Percentiles rank a stretch among this genome's conserved stretches.
Conservation (phyloP, 1,140 invertebrate species). For the Cotesia chilonis region DNA sequence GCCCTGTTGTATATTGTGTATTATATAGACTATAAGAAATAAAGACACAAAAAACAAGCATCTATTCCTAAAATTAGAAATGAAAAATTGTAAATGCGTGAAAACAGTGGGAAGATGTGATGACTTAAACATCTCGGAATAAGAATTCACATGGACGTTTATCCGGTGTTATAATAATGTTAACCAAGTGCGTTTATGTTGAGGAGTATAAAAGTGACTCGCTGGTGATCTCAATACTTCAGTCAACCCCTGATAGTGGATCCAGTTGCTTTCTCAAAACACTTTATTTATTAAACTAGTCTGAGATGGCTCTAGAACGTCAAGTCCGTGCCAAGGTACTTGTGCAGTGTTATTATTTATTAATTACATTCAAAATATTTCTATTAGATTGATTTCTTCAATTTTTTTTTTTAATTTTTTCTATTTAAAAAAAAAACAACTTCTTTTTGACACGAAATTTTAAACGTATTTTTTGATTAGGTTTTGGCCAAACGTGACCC, state of each 20-base stretch:
- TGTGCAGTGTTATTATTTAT: constrained; percentile 11
- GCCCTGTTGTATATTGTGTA: background rate
- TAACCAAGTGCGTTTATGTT: constrained; percentile 50
- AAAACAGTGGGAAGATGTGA: constrained; percentile 43
- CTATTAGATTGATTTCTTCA: background rate
- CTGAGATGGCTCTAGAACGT: constrained; percentile 78
- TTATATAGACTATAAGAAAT: constrained; percentile 41
- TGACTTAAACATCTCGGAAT: constrained; percentile 13
- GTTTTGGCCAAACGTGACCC: constrained; percentile 84
- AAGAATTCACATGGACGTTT: constrained; percentile 13
- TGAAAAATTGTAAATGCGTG: constrained; percentile 49
- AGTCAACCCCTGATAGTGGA: constrained; percentile 51
- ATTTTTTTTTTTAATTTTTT: too few relatives aligned
- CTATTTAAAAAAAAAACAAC: too few relatives aligned
- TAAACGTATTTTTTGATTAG: constrained; percentile 60
- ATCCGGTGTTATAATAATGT: background rate
- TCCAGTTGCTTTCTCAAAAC: constrained; percentile 18
- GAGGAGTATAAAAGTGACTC: constrained; percentile 55
- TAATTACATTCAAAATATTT: background rate
- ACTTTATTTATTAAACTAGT: constrained; percentile 60
- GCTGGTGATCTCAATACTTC: constrained; percentile 51
- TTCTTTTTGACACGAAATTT: too few relatives aligned
- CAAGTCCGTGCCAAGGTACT: constrained; percentile 80
- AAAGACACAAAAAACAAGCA: constrained; percentile 30
- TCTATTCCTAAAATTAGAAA: constrained; percentile 58